Evolutionary conservation across 64 coral and sea anemone species (phyloP), one percentile per base, ranked within the genome.

Genomic region (Pocillopora verrucosa): DNA sequence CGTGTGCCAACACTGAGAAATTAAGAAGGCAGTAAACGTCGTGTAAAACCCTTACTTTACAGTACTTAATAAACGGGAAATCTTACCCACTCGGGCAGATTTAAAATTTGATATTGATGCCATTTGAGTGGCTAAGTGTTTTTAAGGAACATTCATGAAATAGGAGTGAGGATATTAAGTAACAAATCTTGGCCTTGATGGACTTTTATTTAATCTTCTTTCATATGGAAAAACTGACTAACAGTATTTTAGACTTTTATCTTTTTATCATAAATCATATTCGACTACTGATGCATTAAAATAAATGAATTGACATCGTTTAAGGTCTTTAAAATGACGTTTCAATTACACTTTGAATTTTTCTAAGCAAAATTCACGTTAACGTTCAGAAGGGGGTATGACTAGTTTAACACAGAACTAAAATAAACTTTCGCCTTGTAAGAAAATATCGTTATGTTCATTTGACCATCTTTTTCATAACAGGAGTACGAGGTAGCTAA

Each of bases 51-150:
- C 9, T 72, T 36, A 72, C 45, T 56, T 38, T 22, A 9, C 16
- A 56, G 36, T n/a, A 70, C 36, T 19, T 72, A 72, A 57, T 56
- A 13, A 85, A 72, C 41, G 41, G 82, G 82, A 70, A 85, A 65
- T 85, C 63, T 85, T 10, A 20, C 65, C 15, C 2, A 70, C 22
- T 70, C 65, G 19, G 2, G 22, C 25, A 70, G 67, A 67, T 70
- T 24, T 70, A 26, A 20, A 11, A 24, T 12, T 70, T 70, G 22
- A 70, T 20, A 11, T 70, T 24, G 22, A 70, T 25, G 1, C 4
- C 22, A 24, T n/a, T 9, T 70, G 67, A 70, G 7, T 51, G 7
- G 41, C 41, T 51, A 3, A 51, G 41, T 3, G 41, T 51, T 51
- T 51, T 51, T 51, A 51, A 51, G 20, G n/a, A n/a, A 70, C 11